Percentiles rank a stretch among this genome's conserved stretches.
Evolutionary conservation across 2,797 vertebrate species (phyloP).

Genomic region (Glossophaga mutica): DNA sequence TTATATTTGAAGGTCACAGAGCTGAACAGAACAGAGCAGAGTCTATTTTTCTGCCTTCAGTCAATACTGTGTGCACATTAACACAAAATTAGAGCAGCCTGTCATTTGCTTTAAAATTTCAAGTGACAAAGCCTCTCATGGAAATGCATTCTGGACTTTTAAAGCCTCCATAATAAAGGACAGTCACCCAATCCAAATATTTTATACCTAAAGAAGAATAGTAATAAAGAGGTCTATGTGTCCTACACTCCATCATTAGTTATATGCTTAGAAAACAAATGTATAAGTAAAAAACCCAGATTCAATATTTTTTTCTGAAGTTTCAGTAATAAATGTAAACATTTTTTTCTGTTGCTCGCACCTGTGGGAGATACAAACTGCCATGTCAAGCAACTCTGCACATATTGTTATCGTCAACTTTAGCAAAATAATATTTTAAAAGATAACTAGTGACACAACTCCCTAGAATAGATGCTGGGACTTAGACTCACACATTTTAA

Average conservation of each 20-base stretch:
- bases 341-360: neutral
- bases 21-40: neutral
- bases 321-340: neutral
- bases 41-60: conserved; percentile 1
- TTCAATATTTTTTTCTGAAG: neutral
- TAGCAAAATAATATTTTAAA: neutral
- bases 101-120: conserved; percentile 16
- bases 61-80: neutral
- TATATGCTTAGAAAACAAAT: neutral
- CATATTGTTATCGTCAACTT: neutral
- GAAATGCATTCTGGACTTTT: neutral
- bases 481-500: neutral
- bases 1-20: neutral
- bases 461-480: neutral
- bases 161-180: neutral
- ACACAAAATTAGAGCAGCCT: neutral
- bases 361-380: neutral
- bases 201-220: neutral
- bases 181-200: neutral
- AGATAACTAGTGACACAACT: neutral
- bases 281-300: neutral
- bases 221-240: neutral
- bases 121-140: neutral
- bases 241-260: neutral
- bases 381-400: neutral